Evolutionary conservation across 2,797 vertebrate genomes (phyloP), one percentile per base, ranked within the genome.

Genomic region (Holocentrus rufus): DNA sequence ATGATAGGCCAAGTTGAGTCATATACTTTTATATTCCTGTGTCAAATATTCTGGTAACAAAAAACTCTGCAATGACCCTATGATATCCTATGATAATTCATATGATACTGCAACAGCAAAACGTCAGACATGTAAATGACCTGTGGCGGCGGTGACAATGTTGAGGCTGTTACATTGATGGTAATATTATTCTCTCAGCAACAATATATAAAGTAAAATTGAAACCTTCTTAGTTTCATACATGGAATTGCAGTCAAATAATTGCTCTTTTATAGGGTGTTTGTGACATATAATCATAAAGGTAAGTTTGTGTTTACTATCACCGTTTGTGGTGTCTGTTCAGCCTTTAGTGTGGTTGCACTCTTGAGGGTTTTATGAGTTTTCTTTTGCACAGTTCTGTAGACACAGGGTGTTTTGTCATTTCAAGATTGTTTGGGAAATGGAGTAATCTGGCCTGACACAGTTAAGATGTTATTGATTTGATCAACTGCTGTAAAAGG

Each of bases 231-330:
- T 13, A 2, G 1, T 56, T 15, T 2, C 9, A 17, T 64, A 0
- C 49, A 31, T 74, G 36, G 15, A 57, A 31, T 57, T 57, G 27
- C 55, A 82, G 47, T 72, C 0, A 61, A 60, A 23, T 59, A 53
- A 36, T 18, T 79, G 65, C 42, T 90, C 59, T 87, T 76, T 90
- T 85, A 11, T 65, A 86, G 86, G 86, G 62, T 42, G 77, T 71
- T 60, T 65, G 54, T 83, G 69, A 68, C 44, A 25, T 72, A 22
- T 68, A 31, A 18, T 80, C 60, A 39, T 59, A 53, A 44, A 88
- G 86, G 88, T 91, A 91, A 84, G 79, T 62, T 20, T 59, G 30
- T 67, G 25, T 67, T 25, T 60, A 55, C 68, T 71, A 25, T 81
- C 59, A 76, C 62, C 4, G 7, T n/a, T 14, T 5, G 46, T 53